Evolutionary conservation across 2,888 invertebrate genomes (phyloP).

Genomic region (Agapetus fuscipes): DNA sequence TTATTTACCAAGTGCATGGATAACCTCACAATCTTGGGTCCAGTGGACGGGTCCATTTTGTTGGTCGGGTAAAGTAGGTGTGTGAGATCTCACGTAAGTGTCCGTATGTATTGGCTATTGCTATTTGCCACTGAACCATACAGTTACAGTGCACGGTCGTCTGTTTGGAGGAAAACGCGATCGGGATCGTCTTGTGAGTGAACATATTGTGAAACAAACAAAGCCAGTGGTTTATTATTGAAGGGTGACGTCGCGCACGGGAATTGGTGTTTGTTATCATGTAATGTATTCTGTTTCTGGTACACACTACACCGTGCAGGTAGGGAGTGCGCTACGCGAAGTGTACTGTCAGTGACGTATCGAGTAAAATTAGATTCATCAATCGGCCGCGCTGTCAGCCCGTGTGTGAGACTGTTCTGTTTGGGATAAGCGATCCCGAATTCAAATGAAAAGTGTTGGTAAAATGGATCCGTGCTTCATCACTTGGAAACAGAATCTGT

Average conservation of each 20-base stretch:
- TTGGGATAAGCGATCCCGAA: conserved; percentile 14
- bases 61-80: conserved; percentile 15
- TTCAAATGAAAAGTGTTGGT: conserved; percentile 10
- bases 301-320: no score
- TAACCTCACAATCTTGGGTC: conserved; percentile 13
- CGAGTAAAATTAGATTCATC: conserved; percentile 18
- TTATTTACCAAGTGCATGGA: no score
- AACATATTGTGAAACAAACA: background rate
- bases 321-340: conserved; percentile 13
- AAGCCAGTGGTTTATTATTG: background rate
- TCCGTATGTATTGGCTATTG: conserved; percentile 2
- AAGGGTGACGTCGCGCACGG: background rate
- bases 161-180: no score
- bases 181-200: no score
- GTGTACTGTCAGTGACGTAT: conserved; percentile 19
- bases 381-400: conserved; percentile 12
- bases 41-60: conserved; percentile 21
- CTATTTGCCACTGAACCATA: no score
- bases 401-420: conserved; percentile 14
- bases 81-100: conserved; percentile 15
- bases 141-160: no score
- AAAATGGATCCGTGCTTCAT: conserved; percentile 16
- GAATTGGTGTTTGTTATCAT: conserved; percentile 15
- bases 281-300: conserved; percentile 11
- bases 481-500: conserved; percentile 12